phyloP scores from a whole-genome alignment of 2,888 invertebrate species.

The Labia minor region DNA sequence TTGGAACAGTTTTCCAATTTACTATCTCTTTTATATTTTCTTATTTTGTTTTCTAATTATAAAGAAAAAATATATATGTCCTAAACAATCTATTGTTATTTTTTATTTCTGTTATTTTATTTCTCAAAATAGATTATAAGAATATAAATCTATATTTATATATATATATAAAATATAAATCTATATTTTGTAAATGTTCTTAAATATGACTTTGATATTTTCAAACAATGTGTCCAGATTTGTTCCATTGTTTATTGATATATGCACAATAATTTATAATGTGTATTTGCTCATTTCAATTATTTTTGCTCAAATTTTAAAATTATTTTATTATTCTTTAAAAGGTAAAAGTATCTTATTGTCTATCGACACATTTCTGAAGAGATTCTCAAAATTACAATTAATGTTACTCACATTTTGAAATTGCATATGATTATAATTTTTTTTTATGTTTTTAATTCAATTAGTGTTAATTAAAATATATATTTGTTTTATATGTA shows the following conservation, averaged over 20 bases:
- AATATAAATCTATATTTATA: conserved; percentile 13
- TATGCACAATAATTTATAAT: not conserved
- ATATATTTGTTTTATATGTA: too few relatives aligned
- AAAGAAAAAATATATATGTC: not conserved
- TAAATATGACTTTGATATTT: conserved; percentile 5
- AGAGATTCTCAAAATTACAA: conserved; percentile 13
- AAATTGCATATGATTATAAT: too few relatives aligned
- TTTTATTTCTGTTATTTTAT: not conserved
- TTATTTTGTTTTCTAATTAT: too few relatives aligned
- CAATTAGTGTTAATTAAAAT: too few relatives aligned
- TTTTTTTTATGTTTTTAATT: too few relatives aligned
- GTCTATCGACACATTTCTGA: not conserved
- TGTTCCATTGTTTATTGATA: not conserved
- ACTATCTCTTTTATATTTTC: not conserved
- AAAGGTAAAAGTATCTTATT: not conserved
- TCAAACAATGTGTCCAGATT: not conserved
- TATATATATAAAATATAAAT: too few relatives aligned
- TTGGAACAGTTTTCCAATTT: not conserved
- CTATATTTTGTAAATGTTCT: conserved; percentile 1
- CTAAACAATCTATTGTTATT: too few relatives aligned
- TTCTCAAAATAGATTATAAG: not conserved
- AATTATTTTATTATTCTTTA: not conserved
- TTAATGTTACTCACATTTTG: too few relatives aligned
- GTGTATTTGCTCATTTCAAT: not conserved
- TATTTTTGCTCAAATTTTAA: not conserved